phyloP scores from a whole-genome alignment of 1,140 invertebrate genomes.

The Drosophila repleta region DNA sequence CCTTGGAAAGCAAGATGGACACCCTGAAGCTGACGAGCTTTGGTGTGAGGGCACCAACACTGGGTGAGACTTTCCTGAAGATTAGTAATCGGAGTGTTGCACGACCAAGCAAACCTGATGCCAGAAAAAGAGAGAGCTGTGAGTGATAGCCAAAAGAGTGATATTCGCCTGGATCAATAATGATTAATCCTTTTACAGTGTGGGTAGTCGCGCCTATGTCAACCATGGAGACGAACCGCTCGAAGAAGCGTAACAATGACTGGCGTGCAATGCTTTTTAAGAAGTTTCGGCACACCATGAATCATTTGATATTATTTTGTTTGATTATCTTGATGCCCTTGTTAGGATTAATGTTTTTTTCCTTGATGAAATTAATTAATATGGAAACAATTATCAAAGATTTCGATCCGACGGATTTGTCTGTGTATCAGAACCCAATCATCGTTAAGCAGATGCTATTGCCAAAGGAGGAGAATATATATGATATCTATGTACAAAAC shows the following conservation, averaged over 20 bases:
- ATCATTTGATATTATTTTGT: not conserved
- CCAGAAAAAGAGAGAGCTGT: not conserved
- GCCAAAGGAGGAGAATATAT: fast-evolving
- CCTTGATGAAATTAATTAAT: not conserved
- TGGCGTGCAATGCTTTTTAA: slow-evolving; percentile 36
- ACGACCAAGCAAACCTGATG: not conserved
- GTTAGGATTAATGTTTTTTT: not conserved
- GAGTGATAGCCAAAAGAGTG: too few species aligned
- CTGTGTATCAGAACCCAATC: not conserved
- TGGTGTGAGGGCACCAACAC: slow-evolving; percentile 94
- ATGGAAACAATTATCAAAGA: not conserved
- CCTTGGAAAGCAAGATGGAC: slow-evolving; percentile 25
- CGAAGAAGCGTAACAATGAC: slow-evolving; percentile 13
- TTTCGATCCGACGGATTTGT: not conserved
- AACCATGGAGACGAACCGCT: not conserved
- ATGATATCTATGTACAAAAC: not conserved
- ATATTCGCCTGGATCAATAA: not conserved
- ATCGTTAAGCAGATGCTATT: not conserved
- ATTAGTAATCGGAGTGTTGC: not conserved
- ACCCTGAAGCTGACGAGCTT: slow-evolving; percentile 87
- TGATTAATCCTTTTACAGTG: not conserved
- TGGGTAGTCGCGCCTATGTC: not conserved
- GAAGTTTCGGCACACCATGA: slow-evolving; percentile 20
- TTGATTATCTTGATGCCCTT: slow-evolving; percentile 19
- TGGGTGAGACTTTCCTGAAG: slow-evolving; percentile 90